Base-by-base conservation (phyloP, 2,113 vertebrate species). In the Litocranius walleri region DNA sequence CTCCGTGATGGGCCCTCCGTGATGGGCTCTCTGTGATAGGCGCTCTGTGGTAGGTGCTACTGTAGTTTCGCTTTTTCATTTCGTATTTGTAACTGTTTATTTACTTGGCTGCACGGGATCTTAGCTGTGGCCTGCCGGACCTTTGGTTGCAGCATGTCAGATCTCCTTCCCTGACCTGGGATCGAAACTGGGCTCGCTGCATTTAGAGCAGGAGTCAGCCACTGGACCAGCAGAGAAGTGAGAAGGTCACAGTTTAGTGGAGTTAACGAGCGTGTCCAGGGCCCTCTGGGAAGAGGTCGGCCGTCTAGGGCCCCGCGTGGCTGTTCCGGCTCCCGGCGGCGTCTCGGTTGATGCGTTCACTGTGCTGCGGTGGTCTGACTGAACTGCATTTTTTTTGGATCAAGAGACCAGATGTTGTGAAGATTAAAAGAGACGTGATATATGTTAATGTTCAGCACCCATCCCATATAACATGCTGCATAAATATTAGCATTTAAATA, bases 1-100 rank as follows among this genome's bases (percentile, higher is more conserved):
- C 54, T 23, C 54, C 8, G 7, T 23, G 19, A 9, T 23, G 8
- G 54, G 21, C 21, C 0, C 8, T 67, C 7, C 5, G 0, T 52
- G 78, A 19, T 17, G 3, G 56, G 56, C 1, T 0, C 21, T 23
- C 21, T 6, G 15, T 52, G 50, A 52, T 16, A 1, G 50, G 15
- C 50, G 0, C 50, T 16, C 50, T n/a, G n/a, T n/a, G n/a, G n/a
- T n/a, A n/a, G n/a, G n/a, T n/a, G n/a, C n/a, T n/a, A n/a, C n/a
- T n/a, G n/a, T n/a, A n/a, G n/a, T n/a, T n/a, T n/a, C n/a, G n/a
- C n/a, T 74, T 78, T 40, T 40, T 52, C 14, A 14, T 43, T 43
- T 74, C 6, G 3, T 6, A 25, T 25, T 74, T 13, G 16, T 25
- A 13, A 13, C 17, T 74, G 5, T 25, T 40, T 25, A 25, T 43